phyloP scores from a whole-genome alignment of 2,113 vertebrate genomes.

The Lipotes vexillifer region DNA sequence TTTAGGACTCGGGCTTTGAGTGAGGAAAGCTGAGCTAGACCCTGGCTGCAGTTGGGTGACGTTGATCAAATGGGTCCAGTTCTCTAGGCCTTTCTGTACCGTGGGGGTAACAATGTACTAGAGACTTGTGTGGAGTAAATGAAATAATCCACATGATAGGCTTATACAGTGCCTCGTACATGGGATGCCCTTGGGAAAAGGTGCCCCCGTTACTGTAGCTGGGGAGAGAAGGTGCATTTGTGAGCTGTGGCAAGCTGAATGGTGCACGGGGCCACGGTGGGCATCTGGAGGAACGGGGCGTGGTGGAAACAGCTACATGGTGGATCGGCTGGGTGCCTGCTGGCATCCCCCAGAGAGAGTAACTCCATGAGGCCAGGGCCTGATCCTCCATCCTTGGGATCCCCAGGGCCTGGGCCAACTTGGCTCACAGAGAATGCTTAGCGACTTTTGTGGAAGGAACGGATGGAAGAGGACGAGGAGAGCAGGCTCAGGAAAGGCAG shows the following conservation, averaged over 20 bases:
- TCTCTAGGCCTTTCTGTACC: not conserved
- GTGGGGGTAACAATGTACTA: too few relatives aligned
- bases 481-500: not conserved
- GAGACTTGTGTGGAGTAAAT: not conserved
- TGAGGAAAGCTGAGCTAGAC: not conserved
- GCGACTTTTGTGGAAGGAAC: not conserved
- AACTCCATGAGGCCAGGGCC: not conserved
- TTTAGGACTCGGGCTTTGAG: not conserved
- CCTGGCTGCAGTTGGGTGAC: not conserved
- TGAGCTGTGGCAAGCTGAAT: not conserved
- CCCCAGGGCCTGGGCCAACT: not conserved
- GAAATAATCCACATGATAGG: not conserved
- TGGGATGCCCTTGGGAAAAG: not conserved
- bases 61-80: not conserved
- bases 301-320: not conserved
- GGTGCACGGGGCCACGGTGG: fast-evolving
- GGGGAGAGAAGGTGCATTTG: not conserved
- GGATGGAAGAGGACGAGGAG: not conserved
- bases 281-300: not conserved
- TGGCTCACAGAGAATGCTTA: not conserved
- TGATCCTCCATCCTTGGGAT: not conserved
- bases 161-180: not conserved
- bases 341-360: not conserved
- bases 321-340: not conserved
- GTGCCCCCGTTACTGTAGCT: not conserved